Conservation (phyloP, 2,113 vertebrate species). For the Stigmatopora argus region DNA sequence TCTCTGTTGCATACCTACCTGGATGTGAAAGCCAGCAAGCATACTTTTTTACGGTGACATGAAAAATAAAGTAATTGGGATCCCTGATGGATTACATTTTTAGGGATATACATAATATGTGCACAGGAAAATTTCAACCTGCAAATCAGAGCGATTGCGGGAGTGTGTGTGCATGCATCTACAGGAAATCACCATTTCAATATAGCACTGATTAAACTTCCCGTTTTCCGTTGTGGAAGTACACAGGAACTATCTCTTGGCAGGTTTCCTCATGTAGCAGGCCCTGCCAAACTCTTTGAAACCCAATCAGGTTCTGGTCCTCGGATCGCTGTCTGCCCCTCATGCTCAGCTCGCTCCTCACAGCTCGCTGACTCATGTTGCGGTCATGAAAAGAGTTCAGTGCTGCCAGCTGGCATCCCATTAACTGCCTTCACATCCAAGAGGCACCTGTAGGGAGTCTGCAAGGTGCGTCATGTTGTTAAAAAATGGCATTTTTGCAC, state of each 20-base stretch:
- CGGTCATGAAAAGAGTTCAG: constrained; percentile 25
- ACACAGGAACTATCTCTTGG: constrained; percentile 67
- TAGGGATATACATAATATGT: constrained; percentile 30
- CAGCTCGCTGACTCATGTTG: constrained; percentile 36
- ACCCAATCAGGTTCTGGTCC: constrained; percentile 71
- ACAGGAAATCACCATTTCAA: constrained; percentile 66
- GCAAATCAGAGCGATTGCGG: constrained; percentile 11
- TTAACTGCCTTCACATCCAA: constrained; percentile 54
- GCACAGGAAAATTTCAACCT: constrained; percentile 4
- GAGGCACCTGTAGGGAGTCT: constrained; percentile 62
- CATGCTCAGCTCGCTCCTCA: constrained; percentile 46
- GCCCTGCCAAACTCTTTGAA: constrained; percentile 72
- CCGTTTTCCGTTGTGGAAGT: constrained; percentile 62
- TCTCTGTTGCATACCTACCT: background rate
- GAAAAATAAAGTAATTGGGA: background rate
- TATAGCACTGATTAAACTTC: constrained; percentile 66
- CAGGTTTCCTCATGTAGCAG: constrained; percentile 58
- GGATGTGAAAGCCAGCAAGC: background rate
- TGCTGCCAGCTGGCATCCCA: constrained; percentile 56
- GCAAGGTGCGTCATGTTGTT: constrained; percentile 55
- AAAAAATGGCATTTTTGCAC: constrained; percentile 9
- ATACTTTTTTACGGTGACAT: background rate
- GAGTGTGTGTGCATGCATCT: constrained; percentile 7
- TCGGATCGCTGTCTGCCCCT: constrained; percentile 66
- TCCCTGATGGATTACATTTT: constrained; percentile 8